A percentile compares a stretch with the other conserved stretches of the same genome.
Evolutionary conservation across 2,797 vertebrate species (phyloP).

Genomic region (Buphagus erythrorhynchus): DNA sequence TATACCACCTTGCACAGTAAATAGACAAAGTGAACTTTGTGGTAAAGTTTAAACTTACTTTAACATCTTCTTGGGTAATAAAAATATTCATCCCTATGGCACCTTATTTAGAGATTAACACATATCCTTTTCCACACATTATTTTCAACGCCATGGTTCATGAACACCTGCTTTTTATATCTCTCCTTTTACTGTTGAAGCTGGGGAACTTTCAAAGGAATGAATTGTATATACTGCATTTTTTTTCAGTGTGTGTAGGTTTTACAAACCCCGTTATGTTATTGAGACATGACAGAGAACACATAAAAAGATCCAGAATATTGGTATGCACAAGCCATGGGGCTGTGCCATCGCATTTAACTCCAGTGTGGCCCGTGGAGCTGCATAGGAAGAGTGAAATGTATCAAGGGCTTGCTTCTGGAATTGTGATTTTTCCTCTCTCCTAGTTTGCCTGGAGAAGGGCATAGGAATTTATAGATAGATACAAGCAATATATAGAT

Average conservation of each 20-base stretch:
- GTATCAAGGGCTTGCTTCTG: background rate
- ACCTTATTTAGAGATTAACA: slow-evolving; percentile 56
- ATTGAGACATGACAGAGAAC: background rate
- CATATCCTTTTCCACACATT: background rate
- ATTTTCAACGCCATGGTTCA: background rate
- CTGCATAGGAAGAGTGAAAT: background rate
- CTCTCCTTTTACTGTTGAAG: background rate
- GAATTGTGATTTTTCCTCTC: background rate
- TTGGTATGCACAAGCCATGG: background rate
- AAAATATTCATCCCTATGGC: slow-evolving; percentile 34
- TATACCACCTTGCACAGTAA: background rate
- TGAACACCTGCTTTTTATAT: background rate
- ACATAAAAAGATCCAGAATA: background rate
- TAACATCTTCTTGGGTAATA: slow-evolving; percentile 52
- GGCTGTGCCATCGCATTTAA: background rate
- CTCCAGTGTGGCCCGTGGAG: background rate
- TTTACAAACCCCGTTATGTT: background rate
- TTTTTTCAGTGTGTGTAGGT: background rate
- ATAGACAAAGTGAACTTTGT: background rate
- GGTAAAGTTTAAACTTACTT: slow-evolving; percentile 61
- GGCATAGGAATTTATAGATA: background rate
- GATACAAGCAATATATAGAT: background rate
- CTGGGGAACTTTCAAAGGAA: background rate
- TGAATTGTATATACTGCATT: background rate
- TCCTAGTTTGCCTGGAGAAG: background rate